phyloP scores from a whole-genome alignment of 1,140 invertebrate species.

The Eubasilissa regina region DNA sequence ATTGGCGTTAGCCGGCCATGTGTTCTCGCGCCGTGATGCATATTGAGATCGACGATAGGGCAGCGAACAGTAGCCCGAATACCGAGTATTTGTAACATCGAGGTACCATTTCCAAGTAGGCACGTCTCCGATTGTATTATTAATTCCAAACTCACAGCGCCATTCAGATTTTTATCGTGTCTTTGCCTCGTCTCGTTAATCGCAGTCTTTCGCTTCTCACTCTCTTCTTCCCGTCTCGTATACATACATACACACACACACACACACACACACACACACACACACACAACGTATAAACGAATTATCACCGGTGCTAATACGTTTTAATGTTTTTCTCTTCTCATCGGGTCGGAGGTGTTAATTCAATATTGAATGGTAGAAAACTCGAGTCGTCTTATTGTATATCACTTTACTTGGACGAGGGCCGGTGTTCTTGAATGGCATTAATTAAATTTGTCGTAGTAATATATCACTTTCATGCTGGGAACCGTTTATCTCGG shows the following conservation, averaged over 20 bases:
- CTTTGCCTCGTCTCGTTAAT: constrained; percentile 4
- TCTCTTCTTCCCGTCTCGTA: too few relatives aligned
- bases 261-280: too few relatives aligned
- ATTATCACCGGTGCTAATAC: too few relatives aligned
- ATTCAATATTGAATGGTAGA: too few relatives aligned
- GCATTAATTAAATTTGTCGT: constrained; percentile 55
- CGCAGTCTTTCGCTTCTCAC: neutral
- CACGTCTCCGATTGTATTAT: constrained; percentile 10
- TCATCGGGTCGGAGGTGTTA: too few relatives aligned
- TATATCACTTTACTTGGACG: neutral
- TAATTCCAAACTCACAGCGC: constrained; percentile 27
- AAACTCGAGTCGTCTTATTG: neutral
- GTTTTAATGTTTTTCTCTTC: too few relatives aligned
- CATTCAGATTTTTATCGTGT: constrained; percentile 23
- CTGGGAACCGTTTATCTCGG: constrained; percentile 45
- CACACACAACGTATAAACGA: too few relatives aligned
- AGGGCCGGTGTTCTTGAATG: neutral
- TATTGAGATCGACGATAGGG: neutral
- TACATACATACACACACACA: too few relatives aligned
- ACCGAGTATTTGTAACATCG: neutral
- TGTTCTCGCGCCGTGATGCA: constrained; percentile 16
- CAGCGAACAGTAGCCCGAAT: neutral
- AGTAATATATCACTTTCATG: constrained; percentile 43
- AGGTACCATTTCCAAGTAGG: constrained; percentile 1
- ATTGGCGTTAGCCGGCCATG: constrained; percentile 15